Percentiles rank a stretch among this genome's conserved stretches.
Conservation (phyloP, 2,797 vertebrate species). For the Hydrophis major region DNA sequence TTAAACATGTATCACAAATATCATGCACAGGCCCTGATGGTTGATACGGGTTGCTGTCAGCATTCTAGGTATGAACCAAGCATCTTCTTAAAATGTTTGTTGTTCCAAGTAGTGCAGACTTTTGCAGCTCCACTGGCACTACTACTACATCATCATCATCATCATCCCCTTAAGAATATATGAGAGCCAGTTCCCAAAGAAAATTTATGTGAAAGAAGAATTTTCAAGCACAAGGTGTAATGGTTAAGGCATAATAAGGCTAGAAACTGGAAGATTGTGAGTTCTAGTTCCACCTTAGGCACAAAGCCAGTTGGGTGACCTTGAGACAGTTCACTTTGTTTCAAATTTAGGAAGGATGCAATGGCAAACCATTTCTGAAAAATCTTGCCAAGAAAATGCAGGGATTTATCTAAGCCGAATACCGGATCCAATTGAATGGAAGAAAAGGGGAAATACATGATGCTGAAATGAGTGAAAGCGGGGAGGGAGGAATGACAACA, state of each 20-base stretch:
- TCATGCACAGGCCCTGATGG: too few relatives aligned
- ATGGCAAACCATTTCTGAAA: not conserved
- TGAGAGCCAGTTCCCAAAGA: not conserved
- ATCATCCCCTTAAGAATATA: not conserved
- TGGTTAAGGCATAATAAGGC: not conserved
- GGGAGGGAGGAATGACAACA: not conserved
- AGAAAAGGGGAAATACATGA: not conserved
- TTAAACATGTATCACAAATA: too few relatives aligned
- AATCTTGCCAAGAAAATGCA: not conserved
- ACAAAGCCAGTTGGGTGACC: not conserved
- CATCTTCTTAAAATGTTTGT: too few relatives aligned
- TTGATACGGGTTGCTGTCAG: too few relatives aligned
- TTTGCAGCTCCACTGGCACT: too few relatives aligned
- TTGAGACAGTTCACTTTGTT: not conserved
- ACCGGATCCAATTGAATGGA: not conserved
- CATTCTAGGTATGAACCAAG: too few relatives aligned
- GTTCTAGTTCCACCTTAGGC: not conserved
- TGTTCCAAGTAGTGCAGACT: too few relatives aligned
- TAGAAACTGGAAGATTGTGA: not conserved
- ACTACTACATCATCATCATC: too few relatives aligned
- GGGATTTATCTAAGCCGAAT: not conserved
- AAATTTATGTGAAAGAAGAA: not conserved
- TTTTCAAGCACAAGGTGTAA: not conserved
- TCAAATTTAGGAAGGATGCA: not conserved
- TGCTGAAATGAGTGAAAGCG: not conserved